These are phyloP conservation scores for Oxycera nigricornis DNA, from an alignment of 2,888 invertebrate genomes.

Conservation along the genomic window DNA sequence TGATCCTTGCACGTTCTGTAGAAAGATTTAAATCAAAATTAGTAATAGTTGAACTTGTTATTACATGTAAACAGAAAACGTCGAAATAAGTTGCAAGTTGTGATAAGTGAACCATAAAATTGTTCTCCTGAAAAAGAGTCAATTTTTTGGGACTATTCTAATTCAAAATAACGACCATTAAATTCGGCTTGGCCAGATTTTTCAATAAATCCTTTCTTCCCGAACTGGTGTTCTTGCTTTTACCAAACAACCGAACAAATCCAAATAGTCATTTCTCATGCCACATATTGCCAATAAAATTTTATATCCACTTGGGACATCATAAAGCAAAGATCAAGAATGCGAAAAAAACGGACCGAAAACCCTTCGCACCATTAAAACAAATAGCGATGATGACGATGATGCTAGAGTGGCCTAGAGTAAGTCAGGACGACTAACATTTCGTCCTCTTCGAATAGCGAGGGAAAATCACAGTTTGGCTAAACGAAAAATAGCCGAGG, in stretches of 20 bases:
- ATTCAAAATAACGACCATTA: neutral
- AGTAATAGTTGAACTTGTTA: too few relatives aligned
- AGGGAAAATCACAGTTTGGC: neutral
- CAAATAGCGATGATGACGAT: conserved; percentile 2
- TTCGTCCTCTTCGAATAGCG: neutral
- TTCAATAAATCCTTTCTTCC: neutral
- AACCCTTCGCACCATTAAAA: conserved; percentile 2
- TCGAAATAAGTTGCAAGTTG: too few relatives aligned
- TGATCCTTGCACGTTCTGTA: too few relatives aligned
- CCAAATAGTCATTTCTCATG: conserved; percentile 2
- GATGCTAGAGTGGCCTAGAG: too few relatives aligned
- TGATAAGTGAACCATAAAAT: too few relatives aligned
- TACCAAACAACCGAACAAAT: neutral
- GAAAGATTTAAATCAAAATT: too few relatives aligned
- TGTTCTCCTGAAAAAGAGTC: too few relatives aligned
- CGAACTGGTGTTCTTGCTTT: too few relatives aligned
- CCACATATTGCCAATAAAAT: conserved; percentile 34
- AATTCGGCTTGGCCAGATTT: neutral
- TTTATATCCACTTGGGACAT: conserved; percentile 43
- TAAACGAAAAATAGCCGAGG: neutral
- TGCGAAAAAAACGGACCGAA: neutral
- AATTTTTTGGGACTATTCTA: too few relatives aligned
- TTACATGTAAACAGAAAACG: too few relatives aligned
- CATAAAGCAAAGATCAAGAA: conserved; percentile 39
- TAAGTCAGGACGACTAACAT: neutral